Evolutionary conservation across 2,797 vertebrate species (phyloP), one percentile per base, ranked within the genome.

Genomic region (Onychomys torridus): DNA sequence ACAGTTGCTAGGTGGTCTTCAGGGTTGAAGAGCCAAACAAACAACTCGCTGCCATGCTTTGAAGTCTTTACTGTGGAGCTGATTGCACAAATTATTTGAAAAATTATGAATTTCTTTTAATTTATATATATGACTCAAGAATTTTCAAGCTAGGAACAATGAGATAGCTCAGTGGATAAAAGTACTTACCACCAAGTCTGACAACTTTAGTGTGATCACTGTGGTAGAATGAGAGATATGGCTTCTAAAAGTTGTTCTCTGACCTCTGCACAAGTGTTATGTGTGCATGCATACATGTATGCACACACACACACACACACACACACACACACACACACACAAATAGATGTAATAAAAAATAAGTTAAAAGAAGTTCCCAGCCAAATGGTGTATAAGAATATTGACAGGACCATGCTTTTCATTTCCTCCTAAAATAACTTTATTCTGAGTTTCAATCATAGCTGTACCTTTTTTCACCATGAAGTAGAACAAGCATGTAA

Each of bases 71-170:
- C 79, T 78, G n/a, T 71, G 46, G 73, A 93, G 83, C 14, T 92
- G 25, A 86, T 92, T 93, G 93, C 93, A 86, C 43, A 91, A 19
- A 86, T 81, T 59, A 81, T 85, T 90, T 46, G 90, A 93, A 93
- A 94, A 94, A 13, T 65, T 75, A 29, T 96, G 71, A 91, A 27
- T 25, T 94, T 89, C 21, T 32, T 73, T 90, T 91, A 90, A 69
- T 89, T 69, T 59, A 21, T 86, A 69, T 69, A 34, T 65, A 27
- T 88, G 81, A 90, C 40, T 73, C 25, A 93, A 92, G 49, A 92
- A 93, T 79, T 81, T 73, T 29, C 37, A 46, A 67, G 10, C 40
- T 12, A 43, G 17, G 82, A 46, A 46, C 61, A 65, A 6, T 65
- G 40, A 85, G 82, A 12, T 85, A 29, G 29, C 29, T 34, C 29